These are phyloP conservation scores for Geophilus truncorum DNA, from an alignment of 2,888 invertebrate genomes.

Conservation along the genomic window DNA sequence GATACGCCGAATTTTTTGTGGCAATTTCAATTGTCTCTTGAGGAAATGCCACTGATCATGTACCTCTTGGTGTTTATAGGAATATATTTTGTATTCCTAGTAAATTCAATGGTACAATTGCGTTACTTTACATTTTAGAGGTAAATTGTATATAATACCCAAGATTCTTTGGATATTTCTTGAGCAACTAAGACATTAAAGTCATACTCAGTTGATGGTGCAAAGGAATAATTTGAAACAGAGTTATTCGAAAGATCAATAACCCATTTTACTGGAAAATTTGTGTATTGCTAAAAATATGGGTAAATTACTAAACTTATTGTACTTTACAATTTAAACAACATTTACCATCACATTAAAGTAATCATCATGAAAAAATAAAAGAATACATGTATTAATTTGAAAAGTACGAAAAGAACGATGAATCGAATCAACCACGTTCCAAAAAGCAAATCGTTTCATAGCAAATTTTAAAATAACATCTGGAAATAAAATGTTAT, in stretches of 20 bases:
- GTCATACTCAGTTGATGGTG: not conserved
- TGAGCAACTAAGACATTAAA: not conserved
- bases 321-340: too few species aligned
- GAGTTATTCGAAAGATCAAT: not conserved
- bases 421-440: not conserved
- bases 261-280: not conserved
- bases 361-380: not conserved
- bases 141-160: too few species aligned
- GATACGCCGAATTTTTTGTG: not conserved
- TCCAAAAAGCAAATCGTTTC: not conserved
- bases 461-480: not conserved
- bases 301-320: too few species aligned
- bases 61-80: not conserved
- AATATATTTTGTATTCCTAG: not conserved
- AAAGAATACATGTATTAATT: not conserved
- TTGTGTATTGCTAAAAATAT: too few species aligned
- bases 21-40: not conserved
- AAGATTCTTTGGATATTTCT: not conserved
- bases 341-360: too few species aligned
- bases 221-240: not conserved
- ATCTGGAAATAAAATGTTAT: not conserved
- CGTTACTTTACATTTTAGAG: too few species aligned
- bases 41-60: not conserved
- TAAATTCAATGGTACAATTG: too few species aligned
- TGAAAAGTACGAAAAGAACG: not conserved